These are phyloP conservation scores for Macrotis lagotis DNA, from an alignment of 2,113 vertebrate species.

Conservation along the genomic window DNA sequence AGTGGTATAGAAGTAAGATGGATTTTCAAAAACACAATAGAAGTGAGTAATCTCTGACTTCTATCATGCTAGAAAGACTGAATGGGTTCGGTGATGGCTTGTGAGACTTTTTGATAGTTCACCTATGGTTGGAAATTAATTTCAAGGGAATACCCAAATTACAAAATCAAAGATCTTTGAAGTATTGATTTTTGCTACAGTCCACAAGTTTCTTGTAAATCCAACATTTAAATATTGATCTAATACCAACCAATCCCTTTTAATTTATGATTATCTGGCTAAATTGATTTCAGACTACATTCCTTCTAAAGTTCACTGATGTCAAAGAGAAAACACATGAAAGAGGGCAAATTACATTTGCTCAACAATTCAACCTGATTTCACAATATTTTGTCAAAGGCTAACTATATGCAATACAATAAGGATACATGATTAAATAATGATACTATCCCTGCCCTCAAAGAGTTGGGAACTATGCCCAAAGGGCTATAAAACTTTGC, in stretches of 20 bases:
- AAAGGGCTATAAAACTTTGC: too few relatives aligned
- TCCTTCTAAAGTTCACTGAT: not conserved
- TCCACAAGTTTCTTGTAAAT: conserved; percentile 27
- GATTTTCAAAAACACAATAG: not conserved
- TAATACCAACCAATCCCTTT: conserved; percentile 13
- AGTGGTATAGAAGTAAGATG: not conserved
- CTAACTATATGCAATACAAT: not conserved
- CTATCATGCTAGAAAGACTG: not conserved
- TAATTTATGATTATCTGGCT: not conserved
- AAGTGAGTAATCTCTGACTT: not conserved
- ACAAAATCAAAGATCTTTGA: not conserved
- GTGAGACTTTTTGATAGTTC: not conserved
- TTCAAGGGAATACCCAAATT: not conserved
- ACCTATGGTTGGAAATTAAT: not conserved
- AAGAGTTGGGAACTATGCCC: too few relatives aligned
- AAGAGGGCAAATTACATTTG: not conserved
- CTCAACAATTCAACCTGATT: not conserved
- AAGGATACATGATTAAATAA: not conserved
- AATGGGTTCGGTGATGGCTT: not conserved
- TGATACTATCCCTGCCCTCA: not conserved
- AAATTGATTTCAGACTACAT: conserved; percentile 17
- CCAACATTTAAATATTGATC: conserved; percentile 14
- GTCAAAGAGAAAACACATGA: not conserved
- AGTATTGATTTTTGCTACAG: not conserved
- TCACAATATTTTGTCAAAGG: not conserved